Evolutionary conservation across 2,888 invertebrate genomes (phyloP).

Genomic region (Lepidocyrtinus sp.): DNA sequence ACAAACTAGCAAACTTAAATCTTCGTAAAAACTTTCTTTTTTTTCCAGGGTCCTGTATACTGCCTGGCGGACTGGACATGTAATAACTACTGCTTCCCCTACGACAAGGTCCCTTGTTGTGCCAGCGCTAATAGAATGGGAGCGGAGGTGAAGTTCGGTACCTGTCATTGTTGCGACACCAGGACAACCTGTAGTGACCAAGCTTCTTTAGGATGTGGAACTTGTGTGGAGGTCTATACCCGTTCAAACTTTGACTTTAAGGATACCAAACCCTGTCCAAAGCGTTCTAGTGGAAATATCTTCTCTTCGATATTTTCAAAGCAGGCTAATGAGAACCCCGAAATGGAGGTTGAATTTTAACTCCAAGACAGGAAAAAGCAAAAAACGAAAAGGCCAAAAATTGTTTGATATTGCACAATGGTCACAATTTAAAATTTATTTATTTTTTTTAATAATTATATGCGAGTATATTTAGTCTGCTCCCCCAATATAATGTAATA

Average conservation of each 20-base stretch:
- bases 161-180: conserved; percentile 5
- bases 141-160: background rate
- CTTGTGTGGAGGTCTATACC: background rate
- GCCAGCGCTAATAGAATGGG: conserved; percentile 15
- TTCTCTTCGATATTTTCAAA: background rate
- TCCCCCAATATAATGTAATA: too few relatives aligned
- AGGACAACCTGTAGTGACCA: background rate
- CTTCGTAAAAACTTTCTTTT: background rate
- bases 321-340: background rate
- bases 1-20: background rate
- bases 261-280: background rate
- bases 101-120: background rate
- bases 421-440: too few relatives aligned
- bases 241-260: background rate
- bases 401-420: too few relatives aligned
- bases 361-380: too few relatives aligned
- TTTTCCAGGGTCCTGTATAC: conserved; percentile 11
- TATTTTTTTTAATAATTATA: too few relatives aligned
- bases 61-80: conserved; percentile 12
- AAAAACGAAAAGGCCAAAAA: too few relatives aligned
- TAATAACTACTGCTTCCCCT: conserved; percentile 1
- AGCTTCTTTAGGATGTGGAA: background rate
- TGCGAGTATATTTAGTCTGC: too few relatives aligned
- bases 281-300: background rate
- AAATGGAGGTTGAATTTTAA: too few relatives aligned